Percentiles rank a stretch among this genome's conserved stretches.
These are phyloP conservation scores for Aethes cnicana DNA, from an alignment of 2,888 invertebrate species.

Conservation along the genomic window DNA sequence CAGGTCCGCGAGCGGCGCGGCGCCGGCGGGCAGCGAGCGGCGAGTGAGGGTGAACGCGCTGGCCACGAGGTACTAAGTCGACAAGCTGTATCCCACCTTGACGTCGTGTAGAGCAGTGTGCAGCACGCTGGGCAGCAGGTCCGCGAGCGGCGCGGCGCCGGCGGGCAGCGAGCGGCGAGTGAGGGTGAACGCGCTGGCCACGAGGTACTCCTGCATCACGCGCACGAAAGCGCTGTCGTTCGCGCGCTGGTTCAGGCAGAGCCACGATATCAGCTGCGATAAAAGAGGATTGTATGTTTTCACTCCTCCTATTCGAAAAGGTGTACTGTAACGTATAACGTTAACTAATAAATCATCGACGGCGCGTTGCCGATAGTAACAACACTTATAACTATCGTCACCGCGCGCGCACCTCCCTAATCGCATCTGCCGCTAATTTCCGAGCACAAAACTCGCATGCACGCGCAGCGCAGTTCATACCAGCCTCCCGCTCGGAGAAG, in stretches of 20 bases:
- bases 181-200: constrained; percentile 87
- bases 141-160: constrained; percentile 86
- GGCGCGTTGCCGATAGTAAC: too few species aligned
- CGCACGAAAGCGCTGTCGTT: constrained; percentile 80
- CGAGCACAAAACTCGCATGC: too few species aligned
- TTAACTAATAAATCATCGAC: too few species aligned
- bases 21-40: constrained; percentile 88
- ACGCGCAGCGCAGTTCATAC: too few species aligned
- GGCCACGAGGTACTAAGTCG: constrained; percentile 78
- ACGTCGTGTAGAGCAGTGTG: constrained; percentile 84
- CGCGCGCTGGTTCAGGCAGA: constrained; percentile 61
- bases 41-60: constrained; percentile 87
- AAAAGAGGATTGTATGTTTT: too few species aligned
- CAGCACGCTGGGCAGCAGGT: constrained; percentile 87
- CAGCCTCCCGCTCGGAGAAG: too few species aligned
- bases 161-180: constrained; percentile 87
- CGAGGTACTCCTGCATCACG: constrained; percentile 90
- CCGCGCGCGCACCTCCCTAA: too few species aligned
- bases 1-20: constrained; percentile 85
- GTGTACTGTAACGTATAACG: too few species aligned
- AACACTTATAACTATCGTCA: too few species aligned
- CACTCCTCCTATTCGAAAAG: too few species aligned
- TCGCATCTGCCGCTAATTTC: too few species aligned
- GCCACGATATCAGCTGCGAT: constrained; percentile 81
- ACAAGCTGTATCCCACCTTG: constrained; percentile 67